Base-by-base conservation (phyloP, 2,888 invertebrate species). In the Aphidius colemani region DNA sequence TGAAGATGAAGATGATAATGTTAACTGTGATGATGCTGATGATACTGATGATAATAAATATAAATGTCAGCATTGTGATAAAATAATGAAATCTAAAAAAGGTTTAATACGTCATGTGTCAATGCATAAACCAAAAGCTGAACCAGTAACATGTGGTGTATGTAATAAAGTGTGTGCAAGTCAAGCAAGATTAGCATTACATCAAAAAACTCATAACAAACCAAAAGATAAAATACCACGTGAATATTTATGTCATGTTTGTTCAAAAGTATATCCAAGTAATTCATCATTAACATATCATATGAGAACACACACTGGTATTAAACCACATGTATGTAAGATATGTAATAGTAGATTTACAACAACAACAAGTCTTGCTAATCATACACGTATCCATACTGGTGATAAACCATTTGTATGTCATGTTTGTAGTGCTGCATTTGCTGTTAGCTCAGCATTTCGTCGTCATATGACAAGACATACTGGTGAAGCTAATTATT, bases 201-300 rank as follows among this genome's bases (percentile, higher is more conserved):
- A 82, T 70, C 79, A 80, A 56, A 79, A 78, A 53, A 82, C 81
- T 11, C 82, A 82, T 66, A 76, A 74, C 59, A 82, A 81, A 59
- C 81, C 81, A 7, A 82, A 82, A 63, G 81, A 82, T 59, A 78
- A 81, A 59, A 75, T 79, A 8, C 80, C 80, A 13, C 72, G 82
- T 11, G 81, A 82, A 65, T 82, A 82, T 61, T 70, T 82, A 3
- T 82, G 82, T 68, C 82, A 82, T 62, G 82, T 82, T 13, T 82
- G 82, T 67, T 82, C 81, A 67, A 82, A 82, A 69, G 82, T 82
- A 4, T 82, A 82, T 58, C 82, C 82, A 7, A 82, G 82, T 64
- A 82, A 82, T 67, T 82, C 82, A 2, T 82, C 82, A 0, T 68
- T 82, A 9, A 82, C 82, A 3, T 82, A 82, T 69, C 82, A 82